These are phyloP conservation scores for Phyllopteryx taeniolatus DNA, from an alignment of 2,113 vertebrate genomes.

Conservation along the genomic window DNA sequence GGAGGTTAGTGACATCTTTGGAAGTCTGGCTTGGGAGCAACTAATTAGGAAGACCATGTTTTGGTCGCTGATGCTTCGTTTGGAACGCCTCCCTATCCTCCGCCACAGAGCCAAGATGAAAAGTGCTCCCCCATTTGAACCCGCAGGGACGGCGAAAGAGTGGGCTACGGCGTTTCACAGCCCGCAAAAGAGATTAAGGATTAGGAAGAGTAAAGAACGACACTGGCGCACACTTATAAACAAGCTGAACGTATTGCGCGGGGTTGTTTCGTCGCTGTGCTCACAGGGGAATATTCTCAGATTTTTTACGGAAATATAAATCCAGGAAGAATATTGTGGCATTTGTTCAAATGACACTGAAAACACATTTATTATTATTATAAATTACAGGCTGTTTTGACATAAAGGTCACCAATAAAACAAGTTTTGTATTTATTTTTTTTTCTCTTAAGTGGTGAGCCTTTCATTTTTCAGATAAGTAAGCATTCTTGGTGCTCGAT, in stretches of 20 bases:
- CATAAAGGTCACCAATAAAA: no score
- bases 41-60: slow-evolving; percentile 21
- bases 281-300: slow-evolving; percentile 11
- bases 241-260: slow-evolving; percentile 31
- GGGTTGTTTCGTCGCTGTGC: slow-evolving; percentile 29
- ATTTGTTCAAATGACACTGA: neutral
- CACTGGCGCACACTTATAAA: slow-evolving; percentile 37
- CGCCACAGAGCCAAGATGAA: neutral
- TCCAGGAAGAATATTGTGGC: no score
- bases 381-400: no score
- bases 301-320: no score
- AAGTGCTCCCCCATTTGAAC: slow-evolving; percentile 1
- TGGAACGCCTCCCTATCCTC: neutral
- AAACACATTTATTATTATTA: neutral
- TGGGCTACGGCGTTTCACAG: slow-evolving; percentile 12
- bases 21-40: slow-evolving; percentile 13
- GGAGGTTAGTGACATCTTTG: slow-evolving; percentile 33
- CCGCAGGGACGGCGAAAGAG: neutral
- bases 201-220: slow-evolving; percentile 39
- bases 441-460: no score
- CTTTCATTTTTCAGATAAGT: no score
- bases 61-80: slow-evolving; percentile 1
- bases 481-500: no score
- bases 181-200: slow-evolving; percentile 44
- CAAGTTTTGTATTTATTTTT: no score